phyloP scores from a whole-genome alignment of 1,140 invertebrate genomes.

The Sarcophaga bullata region DNA sequence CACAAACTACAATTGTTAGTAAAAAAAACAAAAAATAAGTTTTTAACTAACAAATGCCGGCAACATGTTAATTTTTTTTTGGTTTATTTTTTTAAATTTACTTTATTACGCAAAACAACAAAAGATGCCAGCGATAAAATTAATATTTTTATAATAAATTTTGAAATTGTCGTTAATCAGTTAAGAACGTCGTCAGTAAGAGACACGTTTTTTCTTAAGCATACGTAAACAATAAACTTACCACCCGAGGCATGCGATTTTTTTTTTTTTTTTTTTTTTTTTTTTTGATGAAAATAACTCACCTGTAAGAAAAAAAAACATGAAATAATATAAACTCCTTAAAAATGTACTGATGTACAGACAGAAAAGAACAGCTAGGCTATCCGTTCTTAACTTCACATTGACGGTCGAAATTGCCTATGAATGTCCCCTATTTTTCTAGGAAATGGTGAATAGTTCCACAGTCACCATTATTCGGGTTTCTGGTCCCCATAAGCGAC shows the following conservation, averaged over 20 bases:
- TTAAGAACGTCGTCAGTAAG: not conserved
- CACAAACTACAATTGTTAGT: constrained; percentile 2
- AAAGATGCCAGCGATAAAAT: not conserved
- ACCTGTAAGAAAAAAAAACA: not conserved
- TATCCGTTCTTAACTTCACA: too few species aligned
- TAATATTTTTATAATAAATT: constrained; percentile 11
- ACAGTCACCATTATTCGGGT: too few species aligned
- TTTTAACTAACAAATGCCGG: not conserved
- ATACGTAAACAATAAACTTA: not conserved
- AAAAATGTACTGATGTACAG: too few species aligned
- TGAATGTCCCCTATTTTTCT: too few species aligned
- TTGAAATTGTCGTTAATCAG: not conserved
- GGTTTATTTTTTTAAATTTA: not conserved
- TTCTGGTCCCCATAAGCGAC: too few species aligned
- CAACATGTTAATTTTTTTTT: not conserved
- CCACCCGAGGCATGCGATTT: not conserved
- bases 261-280: not conserved
- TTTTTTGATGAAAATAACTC: not conserved
- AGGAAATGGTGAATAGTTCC: too few species aligned
- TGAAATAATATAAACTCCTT: too few species aligned
- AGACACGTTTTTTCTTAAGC: not conserved
- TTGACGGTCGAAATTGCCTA: too few species aligned
- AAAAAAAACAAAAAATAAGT: not conserved
- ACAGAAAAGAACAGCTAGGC: too few species aligned
- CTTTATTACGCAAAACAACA: not conserved